These are phyloP conservation scores for Geophilus truncorum DNA, from an alignment of 2,888 invertebrate genomes.

Conservation along the genomic window DNA sequence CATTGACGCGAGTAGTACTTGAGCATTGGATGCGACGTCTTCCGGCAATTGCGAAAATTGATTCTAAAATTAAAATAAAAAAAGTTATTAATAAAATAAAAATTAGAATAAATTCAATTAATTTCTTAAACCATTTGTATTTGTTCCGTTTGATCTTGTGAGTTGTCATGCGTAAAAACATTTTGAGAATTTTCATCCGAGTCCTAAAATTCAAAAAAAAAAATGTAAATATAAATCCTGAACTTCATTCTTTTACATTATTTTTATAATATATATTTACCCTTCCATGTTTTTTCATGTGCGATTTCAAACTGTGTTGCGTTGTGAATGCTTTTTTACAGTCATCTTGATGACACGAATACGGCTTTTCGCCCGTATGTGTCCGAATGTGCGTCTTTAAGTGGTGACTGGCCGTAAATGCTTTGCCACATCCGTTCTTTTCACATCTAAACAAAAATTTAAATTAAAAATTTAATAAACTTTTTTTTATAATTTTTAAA, in stretches of 20 bases:
- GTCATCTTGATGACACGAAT: constrained; percentile 62
- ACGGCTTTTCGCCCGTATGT: constrained; percentile 62
- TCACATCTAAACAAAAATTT: constrained; percentile 56
- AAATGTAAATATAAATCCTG: neutral
- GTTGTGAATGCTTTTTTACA: constrained; percentile 77
- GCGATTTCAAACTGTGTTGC: constrained; percentile 74
- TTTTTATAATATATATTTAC: neutral
- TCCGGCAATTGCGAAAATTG: neutral
- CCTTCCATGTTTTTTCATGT: constrained; percentile 63
- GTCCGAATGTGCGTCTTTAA: constrained; percentile 83
- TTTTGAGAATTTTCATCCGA: neutral
- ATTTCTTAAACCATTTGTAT: neutral
- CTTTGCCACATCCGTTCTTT: constrained; percentile 79
- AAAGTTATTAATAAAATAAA: neutral
- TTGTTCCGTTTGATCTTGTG: neutral
- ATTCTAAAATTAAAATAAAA: neutral
- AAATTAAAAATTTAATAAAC: neutral
- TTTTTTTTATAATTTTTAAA: constrained; percentile 35
- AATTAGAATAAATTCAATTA: neutral
- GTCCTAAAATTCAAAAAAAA: neutral
- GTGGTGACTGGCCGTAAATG: constrained; percentile 90
- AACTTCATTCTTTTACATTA: too few species aligned
- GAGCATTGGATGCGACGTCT: neutral
- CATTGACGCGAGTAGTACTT: neutral
- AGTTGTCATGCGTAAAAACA: neutral